These are phyloP conservation scores for Pseudococcus viburni DNA, from an alignment of 2,888 invertebrate species.

Conservation along the genomic window DNA sequence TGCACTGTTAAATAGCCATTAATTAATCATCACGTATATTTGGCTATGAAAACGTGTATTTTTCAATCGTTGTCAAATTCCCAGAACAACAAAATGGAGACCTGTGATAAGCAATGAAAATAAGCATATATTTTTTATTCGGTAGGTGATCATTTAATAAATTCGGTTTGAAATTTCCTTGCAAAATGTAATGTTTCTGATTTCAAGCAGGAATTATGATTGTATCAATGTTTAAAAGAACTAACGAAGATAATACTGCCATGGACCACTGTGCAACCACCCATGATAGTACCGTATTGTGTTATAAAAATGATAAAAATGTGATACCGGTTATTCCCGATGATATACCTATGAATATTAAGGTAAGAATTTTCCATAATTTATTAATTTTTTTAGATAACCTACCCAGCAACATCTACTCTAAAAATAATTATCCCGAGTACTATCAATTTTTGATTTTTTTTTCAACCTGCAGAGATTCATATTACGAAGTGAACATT, in stretches of 20 bases:
- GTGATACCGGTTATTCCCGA: not conserved
- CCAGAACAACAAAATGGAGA: not conserved
- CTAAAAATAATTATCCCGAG: not conserved
- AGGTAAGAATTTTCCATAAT: not conserved
- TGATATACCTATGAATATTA: not conserved
- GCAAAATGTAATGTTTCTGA: not conserved
- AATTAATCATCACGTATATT: too few species aligned
- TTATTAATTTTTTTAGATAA: too few species aligned
- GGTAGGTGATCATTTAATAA: not conserved
- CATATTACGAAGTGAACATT: not conserved
- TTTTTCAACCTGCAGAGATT: not conserved
- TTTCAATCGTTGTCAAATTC: not conserved
- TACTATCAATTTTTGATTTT: not conserved
- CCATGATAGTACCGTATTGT: not conserved
- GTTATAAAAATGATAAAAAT: not conserved
- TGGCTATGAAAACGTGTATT: not conserved
- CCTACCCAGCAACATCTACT: too few species aligned
- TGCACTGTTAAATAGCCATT: too few species aligned
- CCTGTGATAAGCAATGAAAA: constrained; percentile 11
- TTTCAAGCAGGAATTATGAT: not conserved
- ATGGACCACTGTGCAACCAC: not conserved
- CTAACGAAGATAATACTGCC: not conserved
- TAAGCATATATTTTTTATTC: not conserved
- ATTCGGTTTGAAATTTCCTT: not conserved
- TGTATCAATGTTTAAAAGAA: not conserved